phyloP scores from a whole-genome alignment of 2,797 vertebrate species.

The Halcyon badia region DNA sequence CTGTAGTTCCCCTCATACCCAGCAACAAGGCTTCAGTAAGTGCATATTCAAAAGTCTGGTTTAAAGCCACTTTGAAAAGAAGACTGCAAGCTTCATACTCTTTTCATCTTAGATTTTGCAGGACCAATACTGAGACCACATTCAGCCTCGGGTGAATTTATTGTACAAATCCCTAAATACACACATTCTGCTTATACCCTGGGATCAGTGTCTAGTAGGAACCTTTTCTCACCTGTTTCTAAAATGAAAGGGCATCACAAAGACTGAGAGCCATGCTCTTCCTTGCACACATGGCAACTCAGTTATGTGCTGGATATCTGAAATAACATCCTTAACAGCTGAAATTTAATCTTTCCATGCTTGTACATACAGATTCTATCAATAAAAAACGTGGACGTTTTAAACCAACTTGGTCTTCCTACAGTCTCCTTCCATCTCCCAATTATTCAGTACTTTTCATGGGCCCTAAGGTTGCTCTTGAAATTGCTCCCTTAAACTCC shows the following conservation, averaged over 20 bases:
- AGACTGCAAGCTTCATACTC: not conserved
- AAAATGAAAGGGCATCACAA: not conserved
- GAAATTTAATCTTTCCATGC: not conserved
- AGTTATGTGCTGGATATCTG: no score
- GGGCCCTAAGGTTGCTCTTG: not conserved
- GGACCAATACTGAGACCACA: not conserved
- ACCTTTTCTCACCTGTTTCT: not conserved
- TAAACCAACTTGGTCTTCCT: not conserved
- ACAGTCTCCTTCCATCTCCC: not conserved
- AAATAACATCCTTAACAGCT: not conserved
- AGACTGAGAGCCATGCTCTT: not conserved
- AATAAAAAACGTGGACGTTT: not conserved
- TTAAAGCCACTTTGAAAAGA: not conserved
- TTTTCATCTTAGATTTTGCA: not conserved
- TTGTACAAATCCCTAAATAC: not conserved
- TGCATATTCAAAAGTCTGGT: not conserved
- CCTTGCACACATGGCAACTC: not conserved
- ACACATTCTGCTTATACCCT: not conserved
- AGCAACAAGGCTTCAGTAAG: not conserved
- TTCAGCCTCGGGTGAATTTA: not conserved
- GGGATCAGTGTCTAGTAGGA: not conserved
- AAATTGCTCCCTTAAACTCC: not conserved
- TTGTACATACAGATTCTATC: not conserved
- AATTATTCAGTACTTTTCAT: not conserved
- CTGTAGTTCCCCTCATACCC: not conserved